These are phyloP conservation scores for Scaptomyza parva DNA, from an alignment of 2,888 invertebrate species.

Conservation along the genomic window DNA sequence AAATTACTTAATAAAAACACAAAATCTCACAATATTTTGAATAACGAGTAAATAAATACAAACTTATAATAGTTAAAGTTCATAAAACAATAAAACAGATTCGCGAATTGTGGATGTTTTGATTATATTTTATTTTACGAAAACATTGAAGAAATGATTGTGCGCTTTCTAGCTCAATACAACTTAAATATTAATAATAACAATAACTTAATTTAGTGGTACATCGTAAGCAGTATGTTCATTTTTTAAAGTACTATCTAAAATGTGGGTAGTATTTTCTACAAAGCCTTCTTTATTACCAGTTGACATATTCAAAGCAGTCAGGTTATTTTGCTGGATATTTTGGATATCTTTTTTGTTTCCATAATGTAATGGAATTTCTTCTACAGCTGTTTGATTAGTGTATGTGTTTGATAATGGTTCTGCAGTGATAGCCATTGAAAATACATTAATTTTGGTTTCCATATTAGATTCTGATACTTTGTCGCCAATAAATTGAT, in stretches of 20 bases:
- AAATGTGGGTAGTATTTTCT: neutral
- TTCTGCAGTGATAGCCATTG: no score
- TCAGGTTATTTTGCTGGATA: neutral
- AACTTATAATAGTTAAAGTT: no score
- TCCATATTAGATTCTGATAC: neutral
- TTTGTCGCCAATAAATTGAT: neutral
- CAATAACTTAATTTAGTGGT: constrained; percentile 18
- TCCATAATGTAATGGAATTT: neutral
- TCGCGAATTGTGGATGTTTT: no score
- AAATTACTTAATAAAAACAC: no score
- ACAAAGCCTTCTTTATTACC: no score
- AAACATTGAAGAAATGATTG: no score
- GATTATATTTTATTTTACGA: no score
- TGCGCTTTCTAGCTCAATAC: no score
- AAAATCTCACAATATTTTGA: no score
- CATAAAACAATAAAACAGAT: no score
- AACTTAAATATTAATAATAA: no score
- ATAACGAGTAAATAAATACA: no score
- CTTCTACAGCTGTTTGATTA: neutral
- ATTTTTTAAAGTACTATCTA: neutral
- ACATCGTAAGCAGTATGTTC: constrained; percentile 18
- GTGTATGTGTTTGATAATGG: neutral
- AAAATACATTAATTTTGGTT: neutral
- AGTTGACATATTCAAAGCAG: neutral
- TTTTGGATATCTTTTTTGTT: neutral